Base-by-base conservation (phyloP, 2,888 invertebrate species). In the Linyphia triangularis region DNA sequence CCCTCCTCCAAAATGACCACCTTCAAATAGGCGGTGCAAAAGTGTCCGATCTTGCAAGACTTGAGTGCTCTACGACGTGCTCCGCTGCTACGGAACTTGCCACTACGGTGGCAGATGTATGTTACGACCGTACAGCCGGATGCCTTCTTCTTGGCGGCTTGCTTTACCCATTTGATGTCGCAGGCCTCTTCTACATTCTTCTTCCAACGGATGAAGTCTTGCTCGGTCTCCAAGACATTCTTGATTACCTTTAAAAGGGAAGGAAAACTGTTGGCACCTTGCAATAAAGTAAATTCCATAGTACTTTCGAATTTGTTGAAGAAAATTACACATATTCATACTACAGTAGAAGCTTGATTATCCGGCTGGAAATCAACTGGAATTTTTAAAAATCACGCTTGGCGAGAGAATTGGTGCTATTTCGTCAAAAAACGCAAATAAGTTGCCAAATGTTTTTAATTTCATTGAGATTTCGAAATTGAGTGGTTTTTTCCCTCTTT, bases 151-250 rank as follows among this genome's bases (percentile, higher is more conserved):
- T 88, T 88, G 19, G 86, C 86, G n/a, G 86, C 86, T 26, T 88
- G 86, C 28, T 88, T 88, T 6, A 88, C 86, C 86, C 86, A 88
- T 24, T 88, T 88, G 16, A 88, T 88, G 19, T 88, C 81, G 59
- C 86, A 88, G 5, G 86, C 81, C 28, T 88, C 86, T 40, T 88
- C 86, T 7, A 82, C 81, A 51, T 88, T 88, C 13, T 88, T 88
- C 67, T 88, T 88, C 86, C 86, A 88, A 6, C 75, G 75, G 6
- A 88, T 75, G 24, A 88, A 88, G 16, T 88, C 81, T n/a, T 88
- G 86, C 19, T 88, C 86, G 2, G 86, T 88, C 26, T 88, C 81
- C 4, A 88, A 40, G n/a, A 79, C 81, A 51, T 88, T 88, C 43
- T 88, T 88, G n/a, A 88, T 79, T n/a, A n/a, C n/a, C n/a, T n/a